Base-by-base conservation (phyloP, 2,888 invertebrate species). In the Torymus tubicola region DNA sequence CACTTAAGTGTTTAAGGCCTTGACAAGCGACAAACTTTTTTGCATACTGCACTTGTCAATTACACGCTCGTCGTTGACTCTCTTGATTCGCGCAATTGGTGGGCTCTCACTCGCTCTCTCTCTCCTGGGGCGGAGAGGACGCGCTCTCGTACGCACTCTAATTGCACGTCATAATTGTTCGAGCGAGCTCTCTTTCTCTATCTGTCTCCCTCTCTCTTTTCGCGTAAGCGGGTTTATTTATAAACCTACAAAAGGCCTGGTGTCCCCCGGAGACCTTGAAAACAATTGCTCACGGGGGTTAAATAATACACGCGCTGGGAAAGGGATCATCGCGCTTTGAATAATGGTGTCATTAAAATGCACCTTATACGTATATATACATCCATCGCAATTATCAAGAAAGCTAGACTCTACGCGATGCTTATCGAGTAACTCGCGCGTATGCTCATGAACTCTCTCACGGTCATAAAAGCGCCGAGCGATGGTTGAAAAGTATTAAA, bases 71-170 rank as follows among this genome's bases (percentile, higher is more conserved):
- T 42, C 78, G 53, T 74, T 61, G 70, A 31, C 68, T 64, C 73
- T 60, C 75, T 71, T 75, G 68, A 79, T 76, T 79, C 79, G 79
- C 70, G 70, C 80, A 82, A 82, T 80, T 82, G 82, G 74, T 75
- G 72, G 31, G 31, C 31, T 31, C 31, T 24, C 24, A n/a, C n/a
- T n/a, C n/a, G n/a, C n/a, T 31, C 31, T 31, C 8, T 31, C 63
- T 55, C 68, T 67, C 60, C 21, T 24, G 60, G 16, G 68, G 31
- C 31, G 31, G 31, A 8, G 31, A 31, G 2, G 31, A 31, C 3
- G 31, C 31, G 31, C 31, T 31, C 31, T 31, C 61, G 55, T 72
- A 64, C 70, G 73, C 72, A 68, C 52, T 68, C 60, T 79, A 82
- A 79, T 82, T 82, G 76, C 58, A 55, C 52, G 42, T 68, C 16